Percentiles rank a stretch among this genome's conserved stretches.
These are phyloP conservation scores for Nothocercus julius DNA, from an alignment of 2,113 vertebrate genomes.

Conservation along the genomic window DNA sequence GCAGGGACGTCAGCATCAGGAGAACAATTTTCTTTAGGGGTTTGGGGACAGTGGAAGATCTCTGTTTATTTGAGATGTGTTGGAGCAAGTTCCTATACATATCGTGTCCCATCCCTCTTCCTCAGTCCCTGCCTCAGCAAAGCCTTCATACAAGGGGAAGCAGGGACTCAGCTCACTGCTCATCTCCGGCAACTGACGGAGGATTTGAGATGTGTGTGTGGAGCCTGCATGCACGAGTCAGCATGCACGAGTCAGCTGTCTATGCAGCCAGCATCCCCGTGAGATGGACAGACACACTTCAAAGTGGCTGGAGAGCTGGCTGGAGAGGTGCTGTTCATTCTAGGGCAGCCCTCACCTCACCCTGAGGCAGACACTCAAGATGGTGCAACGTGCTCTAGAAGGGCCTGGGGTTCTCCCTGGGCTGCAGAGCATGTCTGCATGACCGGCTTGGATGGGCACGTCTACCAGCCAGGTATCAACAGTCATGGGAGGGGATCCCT, in stretches of 20 bases:
- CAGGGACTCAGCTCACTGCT: background rate
- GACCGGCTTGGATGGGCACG: background rate
- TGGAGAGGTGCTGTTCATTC: background rate
- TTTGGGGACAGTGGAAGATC: constrained; percentile 44
- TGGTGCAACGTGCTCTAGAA: background rate
- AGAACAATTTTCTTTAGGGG: constrained; percentile 59
- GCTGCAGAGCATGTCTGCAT: background rate
- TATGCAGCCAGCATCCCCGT: background rate
- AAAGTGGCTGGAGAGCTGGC: background rate
- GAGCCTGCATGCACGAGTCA: background rate
- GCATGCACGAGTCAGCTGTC: background rate
- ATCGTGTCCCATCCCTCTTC: constrained; percentile 39
- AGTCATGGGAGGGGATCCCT: background rate
- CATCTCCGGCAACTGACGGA: background rate
- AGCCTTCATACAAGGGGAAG: background rate
- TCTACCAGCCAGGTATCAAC: background rate
- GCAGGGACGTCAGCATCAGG: constrained; percentile 65
- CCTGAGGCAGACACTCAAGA: background rate
- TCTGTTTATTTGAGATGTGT: constrained; percentile 41
- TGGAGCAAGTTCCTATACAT: constrained; percentile 48
- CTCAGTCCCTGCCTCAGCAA: background rate
- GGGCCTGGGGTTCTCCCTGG: background rate
- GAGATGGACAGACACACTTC: background rate
- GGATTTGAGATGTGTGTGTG: background rate
- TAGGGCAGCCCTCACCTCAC: background rate